These are phyloP conservation scores for human (Homo sapiens) DNA, from an alignment of 2,113 vertebrate genomes.

Conservation along the genomic window DNA sequence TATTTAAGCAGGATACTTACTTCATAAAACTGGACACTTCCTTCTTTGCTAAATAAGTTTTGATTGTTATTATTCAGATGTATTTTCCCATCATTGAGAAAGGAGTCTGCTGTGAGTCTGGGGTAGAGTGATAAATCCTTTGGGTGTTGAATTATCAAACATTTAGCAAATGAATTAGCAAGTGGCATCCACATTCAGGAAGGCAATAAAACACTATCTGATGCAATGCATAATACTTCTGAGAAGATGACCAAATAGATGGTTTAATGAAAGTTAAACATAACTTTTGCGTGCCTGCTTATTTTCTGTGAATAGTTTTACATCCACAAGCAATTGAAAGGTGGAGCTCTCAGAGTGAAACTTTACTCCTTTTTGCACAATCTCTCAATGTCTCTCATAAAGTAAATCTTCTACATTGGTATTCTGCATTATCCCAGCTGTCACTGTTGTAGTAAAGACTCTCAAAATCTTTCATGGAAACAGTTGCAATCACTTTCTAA, in stretches of 20 bases:
- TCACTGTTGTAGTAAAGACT: not conserved
- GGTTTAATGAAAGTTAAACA: not conserved
- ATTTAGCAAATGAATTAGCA: not conserved
- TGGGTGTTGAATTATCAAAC: not conserved
- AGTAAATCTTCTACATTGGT: not conserved
- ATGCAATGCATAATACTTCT: not conserved
- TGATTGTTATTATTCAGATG: not conserved
- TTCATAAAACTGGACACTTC: not conserved
- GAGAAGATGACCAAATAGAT: not conserved
- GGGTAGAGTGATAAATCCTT: not conserved
- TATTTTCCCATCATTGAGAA: not conserved
- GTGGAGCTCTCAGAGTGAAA: not conserved
- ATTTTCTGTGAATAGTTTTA: not conserved
- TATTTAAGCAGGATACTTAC: not conserved
- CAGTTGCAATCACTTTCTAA: not conserved
- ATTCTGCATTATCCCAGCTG: not conserved
- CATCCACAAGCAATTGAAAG: not conserved
- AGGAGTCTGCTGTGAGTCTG: not conserved
- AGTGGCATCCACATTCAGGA: not conserved
- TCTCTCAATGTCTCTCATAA: too few relatives aligned
- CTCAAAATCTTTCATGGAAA: not conserved
- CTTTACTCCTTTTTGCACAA: not conserved
- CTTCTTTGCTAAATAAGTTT: not conserved
- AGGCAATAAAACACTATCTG: not conserved
- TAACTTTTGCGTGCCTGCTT: not conserved